Percentiles rank a stretch among this genome's conserved stretches.
phyloP scores from a whole-genome alignment of 1,140 invertebrate species.

The Drosophila mauritiana region DNA sequence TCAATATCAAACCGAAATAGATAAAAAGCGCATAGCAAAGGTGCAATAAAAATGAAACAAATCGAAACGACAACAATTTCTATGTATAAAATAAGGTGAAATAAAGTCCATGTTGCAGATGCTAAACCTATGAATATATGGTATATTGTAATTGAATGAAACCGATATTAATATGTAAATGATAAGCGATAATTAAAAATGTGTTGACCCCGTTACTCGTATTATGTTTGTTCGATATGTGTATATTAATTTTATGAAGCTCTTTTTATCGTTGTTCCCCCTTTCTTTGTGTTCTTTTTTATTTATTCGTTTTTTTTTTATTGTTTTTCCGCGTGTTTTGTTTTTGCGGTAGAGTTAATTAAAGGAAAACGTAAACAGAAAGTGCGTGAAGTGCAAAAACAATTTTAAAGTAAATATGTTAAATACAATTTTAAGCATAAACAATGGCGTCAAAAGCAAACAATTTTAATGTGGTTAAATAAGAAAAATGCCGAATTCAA shows the following conservation, averaged over 20 bases:
- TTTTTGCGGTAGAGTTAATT: constrained; percentile 59
- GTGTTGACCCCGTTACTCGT: constrained; percentile 39
- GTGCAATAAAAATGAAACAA: background rate
- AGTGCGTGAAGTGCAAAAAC: constrained; percentile 12
- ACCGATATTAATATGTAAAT: constrained; percentile 54
- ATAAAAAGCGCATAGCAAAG: constrained; percentile 2
- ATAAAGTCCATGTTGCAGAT: constrained; percentile 66
- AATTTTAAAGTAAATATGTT: constrained; percentile 52
- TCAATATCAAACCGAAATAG: constrained; percentile 38
- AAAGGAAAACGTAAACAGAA: constrained; percentile 44
- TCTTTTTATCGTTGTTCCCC: constrained; percentile 11
- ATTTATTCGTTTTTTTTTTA: background rate
- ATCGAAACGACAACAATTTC: constrained; percentile 34
- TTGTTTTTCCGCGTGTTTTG: background rate
- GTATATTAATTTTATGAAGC: constrained; percentile 29
- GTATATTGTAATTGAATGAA: constrained; percentile 59
- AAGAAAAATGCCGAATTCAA: constrained; percentile 41
- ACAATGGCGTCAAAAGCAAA: constrained; percentile 52
- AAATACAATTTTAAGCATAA: constrained; percentile 62
- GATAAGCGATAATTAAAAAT: constrained; percentile 66
- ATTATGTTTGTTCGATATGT: constrained; percentile 24
- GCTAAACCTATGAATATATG: constrained; percentile 61
- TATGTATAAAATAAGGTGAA: constrained; percentile 65
- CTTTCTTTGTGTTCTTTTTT: background rate
- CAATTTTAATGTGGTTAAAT: constrained; percentile 64